These are phyloP conservation scores for Danaus melanippus DNA, from an alignment of 1,140 invertebrate genomes.

Conservation along the genomic window DNA sequence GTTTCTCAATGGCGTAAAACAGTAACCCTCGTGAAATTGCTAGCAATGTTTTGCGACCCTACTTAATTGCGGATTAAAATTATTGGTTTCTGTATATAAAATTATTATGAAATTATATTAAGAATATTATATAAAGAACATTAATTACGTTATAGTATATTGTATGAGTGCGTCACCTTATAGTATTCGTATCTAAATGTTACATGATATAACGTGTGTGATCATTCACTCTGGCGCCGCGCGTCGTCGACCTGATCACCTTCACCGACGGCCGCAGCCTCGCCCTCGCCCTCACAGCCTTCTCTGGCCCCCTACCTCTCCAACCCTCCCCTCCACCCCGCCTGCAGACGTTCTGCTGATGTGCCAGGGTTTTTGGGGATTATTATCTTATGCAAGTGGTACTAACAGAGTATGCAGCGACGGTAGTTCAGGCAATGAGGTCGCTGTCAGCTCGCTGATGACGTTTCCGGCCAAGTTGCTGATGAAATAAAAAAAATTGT, in stretches of 20 bases:
- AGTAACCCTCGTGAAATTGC: too few species aligned
- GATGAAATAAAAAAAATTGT: slow-evolving; percentile 9
- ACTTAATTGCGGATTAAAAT: too few species aligned
- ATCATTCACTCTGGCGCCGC: slow-evolving; percentile 1
- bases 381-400: not conserved
- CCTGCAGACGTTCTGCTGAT: not conserved
- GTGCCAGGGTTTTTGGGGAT: too few species aligned
- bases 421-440: slow-evolving; percentile 45
- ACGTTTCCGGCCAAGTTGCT: slow-evolving; percentile 56
- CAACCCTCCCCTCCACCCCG: not conserved
- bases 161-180: too few species aligned
- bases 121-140: too few species aligned
- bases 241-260: slow-evolving; percentile 11
- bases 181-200: too few species aligned
- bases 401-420: slow-evolving; percentile 57
- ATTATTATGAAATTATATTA: too few species aligned
- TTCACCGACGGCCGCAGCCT: slow-evolving; percentile 8
- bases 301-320: too few species aligned
- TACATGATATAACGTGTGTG: not conserved
- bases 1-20: too few species aligned
- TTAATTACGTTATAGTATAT: too few species aligned
- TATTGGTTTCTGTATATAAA: too few species aligned
- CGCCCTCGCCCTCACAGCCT: not conserved
- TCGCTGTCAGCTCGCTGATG: slow-evolving; percentile 38
- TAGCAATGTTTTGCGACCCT: too few species aligned